Base-by-base conservation (phyloP, 2,113 vertebrate genomes). In the Nerophis lumbriciformis region DNA sequence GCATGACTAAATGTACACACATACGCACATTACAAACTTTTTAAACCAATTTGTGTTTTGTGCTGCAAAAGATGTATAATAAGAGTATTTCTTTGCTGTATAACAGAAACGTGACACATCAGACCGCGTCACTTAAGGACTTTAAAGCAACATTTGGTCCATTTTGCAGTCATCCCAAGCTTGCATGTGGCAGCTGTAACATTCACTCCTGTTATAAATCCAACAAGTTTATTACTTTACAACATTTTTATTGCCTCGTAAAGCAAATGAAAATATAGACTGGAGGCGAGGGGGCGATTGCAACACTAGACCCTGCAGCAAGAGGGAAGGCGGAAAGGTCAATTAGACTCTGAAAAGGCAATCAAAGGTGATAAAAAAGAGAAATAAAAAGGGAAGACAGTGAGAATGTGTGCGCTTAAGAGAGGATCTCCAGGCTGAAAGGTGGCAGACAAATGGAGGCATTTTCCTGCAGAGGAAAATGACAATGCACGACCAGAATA, bases 311-410 rank as follows among this genome's bases (percentile, higher is more conserved):
- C 38, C 55, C 55, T 12, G 55, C 55, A 44, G 55, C 39, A 19
- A 19, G 39, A 21, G 19, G 55, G n/a, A 19, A 15, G n/a, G 15
- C 38, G 14, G 55, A 42, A 57, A 57, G 39, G 39, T 57, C 16
- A 57, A 44, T 14, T 16, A 16, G 38, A 57, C 39, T 21, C 35
- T 57, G 69, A 66, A 56, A 74, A 71, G 63, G 73, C 63, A 75
- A 54, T 61, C 56, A 75, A 69, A 69, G 66, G 66, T 55, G 72
- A 74, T 66, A 78, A 72, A 69, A 69, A 65, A 61, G 65, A 56
- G 57, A 44, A 16, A 42, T 5, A 48, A 59, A 12, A 6, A 60
- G 64, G 66, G 13, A 62, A 28, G 67, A 57, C 60, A n/a, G 38
- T 53, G 51, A 64, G 61, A 67, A 59, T 64, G 54, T 63, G 61